These are phyloP conservation scores for Rapana venosa DNA, from an alignment of 2,888 invertebrate genomes.

Conservation along the genomic window DNA sequence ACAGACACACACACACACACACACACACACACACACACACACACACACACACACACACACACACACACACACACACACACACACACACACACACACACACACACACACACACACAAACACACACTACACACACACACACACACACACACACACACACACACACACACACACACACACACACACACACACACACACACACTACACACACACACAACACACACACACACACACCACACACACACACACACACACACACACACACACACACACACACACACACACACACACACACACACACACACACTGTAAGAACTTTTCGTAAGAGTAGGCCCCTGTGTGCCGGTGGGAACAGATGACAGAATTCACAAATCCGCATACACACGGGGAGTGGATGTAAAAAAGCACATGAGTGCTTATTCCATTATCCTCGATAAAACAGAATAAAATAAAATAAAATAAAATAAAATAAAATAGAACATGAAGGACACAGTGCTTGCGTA, in stretches of 20 bases:
- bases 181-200: too few relatives aligned
- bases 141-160: too few relatives aligned
- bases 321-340: too few relatives aligned
- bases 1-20: too few relatives aligned
- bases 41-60: not conserved
- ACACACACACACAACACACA: too few relatives aligned
- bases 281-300: not conserved
- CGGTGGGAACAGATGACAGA: not conserved
- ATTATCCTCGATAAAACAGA: not conserved
- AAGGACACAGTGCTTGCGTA: not conserved
- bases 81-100: not conserved
- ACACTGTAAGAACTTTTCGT: not conserved
- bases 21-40: not conserved
- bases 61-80: not conserved
- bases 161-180: too few relatives aligned
- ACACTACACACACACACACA: too few relatives aligned
- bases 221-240: too few relatives aligned
- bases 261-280: constrained; percentile 2
- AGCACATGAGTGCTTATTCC: not conserved
- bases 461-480: not conserved
- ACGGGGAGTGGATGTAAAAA: not conserved
- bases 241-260: not conserved
- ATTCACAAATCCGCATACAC: not conserved
- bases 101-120: not conserved
- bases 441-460: too few relatives aligned